Percentiles rank a stretch among this genome's conserved stretches.
These are phyloP conservation scores for Antedon mediterranea DNA, from an alignment of 53 echinoderm and acorn worm species.

Conservation along the genomic window DNA sequence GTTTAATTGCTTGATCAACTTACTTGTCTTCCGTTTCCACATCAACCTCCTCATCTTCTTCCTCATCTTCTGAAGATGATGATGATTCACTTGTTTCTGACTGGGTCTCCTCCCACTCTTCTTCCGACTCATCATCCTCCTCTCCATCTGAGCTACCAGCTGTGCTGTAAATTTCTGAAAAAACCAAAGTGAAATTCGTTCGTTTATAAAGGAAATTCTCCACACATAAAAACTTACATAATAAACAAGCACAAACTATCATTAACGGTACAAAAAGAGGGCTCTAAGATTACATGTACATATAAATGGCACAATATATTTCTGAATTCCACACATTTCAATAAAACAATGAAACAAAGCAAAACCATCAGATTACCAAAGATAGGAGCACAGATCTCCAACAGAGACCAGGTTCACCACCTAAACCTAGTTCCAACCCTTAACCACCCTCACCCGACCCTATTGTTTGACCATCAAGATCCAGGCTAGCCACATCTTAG, in stretches of 20 bases:
- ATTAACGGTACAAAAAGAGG: no score
- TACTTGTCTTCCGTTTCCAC: conserved; percentile 25
- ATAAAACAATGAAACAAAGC: neutral
- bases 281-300: no score
- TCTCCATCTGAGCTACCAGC: conserved; percentile 9
- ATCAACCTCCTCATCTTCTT: conserved; percentile 17
- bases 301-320: no score
- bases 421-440: conserved; percentile 1
- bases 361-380: conserved; percentile 84
- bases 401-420: neutral
- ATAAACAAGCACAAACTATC: no score
- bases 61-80: conserved; percentile 16
- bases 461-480: neutral
- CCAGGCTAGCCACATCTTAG: neutral
- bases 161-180: neutral
- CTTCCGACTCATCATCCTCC: conserved; percentile 14
- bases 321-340: no score
- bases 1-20: no score
- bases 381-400: conserved; percentile 10
- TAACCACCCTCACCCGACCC: neutral
- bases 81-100: conserved; percentile 41
- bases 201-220: no score
- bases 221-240: no score
- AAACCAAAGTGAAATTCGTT: no score
- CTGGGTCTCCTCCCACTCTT: conserved; percentile 23